phyloP scores from a whole-genome alignment of 35 echinoderm and acorn worm species.

The Stichopus chloronotus region DNA sequence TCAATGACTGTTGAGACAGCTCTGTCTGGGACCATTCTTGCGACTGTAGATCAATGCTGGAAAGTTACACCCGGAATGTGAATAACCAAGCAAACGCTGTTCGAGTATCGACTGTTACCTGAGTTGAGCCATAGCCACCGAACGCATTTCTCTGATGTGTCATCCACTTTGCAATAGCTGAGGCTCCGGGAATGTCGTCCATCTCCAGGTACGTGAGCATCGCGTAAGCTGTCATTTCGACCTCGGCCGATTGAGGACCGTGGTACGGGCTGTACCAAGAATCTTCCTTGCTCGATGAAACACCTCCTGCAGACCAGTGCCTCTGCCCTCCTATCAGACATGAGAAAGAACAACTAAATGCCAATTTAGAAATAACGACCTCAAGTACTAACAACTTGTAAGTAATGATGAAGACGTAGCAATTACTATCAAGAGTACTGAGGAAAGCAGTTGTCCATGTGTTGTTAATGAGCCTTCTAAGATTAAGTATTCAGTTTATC shows the following conservation, averaged over 20 bases:
- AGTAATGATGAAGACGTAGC: no score
- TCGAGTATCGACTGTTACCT: slow-evolving; percentile 49
- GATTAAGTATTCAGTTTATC: no score
- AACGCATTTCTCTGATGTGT: slow-evolving; percentile 75
- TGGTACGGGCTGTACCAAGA: slow-evolving; percentile 56
- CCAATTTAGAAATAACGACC: not conserved
- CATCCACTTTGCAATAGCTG: slow-evolving; percentile 68
- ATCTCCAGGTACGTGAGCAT: slow-evolving; percentile 69
- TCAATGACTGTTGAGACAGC: no score
- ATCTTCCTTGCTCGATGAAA: slow-evolving; percentile 11
- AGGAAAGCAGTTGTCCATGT: no score
- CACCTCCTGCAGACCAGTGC: slow-evolving; percentile 60
- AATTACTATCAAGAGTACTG: no score
- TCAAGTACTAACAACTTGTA: no score
- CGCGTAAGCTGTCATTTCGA: slow-evolving; percentile 89
- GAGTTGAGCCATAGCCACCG: slow-evolving; percentile 88
- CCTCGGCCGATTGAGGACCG: slow-evolving; percentile 66
- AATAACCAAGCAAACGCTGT: no score
- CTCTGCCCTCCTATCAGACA: slow-evolving; percentile 49
- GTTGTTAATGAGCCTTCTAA: no score
- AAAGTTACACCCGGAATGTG: no score
- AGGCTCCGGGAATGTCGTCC: slow-evolving; percentile 33
- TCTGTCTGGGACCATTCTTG: no score
- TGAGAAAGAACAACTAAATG: not conserved
- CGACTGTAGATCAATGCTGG: no score